These are phyloP conservation scores for Acipenser ruthenus DNA, from an alignment of 2,797 vertebrate species.

Conservation along the genomic window DNA sequence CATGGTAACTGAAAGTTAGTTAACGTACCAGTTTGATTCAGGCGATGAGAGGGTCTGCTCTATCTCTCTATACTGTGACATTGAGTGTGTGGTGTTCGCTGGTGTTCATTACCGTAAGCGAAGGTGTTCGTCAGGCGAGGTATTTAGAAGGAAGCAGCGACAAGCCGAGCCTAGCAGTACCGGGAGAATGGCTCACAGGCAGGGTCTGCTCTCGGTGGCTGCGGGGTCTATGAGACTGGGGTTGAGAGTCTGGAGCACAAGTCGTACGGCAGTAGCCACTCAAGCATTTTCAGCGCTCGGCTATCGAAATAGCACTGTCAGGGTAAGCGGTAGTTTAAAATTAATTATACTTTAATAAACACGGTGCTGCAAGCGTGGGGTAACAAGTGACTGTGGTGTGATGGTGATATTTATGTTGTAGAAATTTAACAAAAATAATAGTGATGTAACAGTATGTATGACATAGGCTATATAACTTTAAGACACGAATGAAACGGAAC, in stretches of 20 bases:
- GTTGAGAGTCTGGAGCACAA: constrained; percentile 27
- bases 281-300: constrained; percentile 3
- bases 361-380: no score
- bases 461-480: no score
- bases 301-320: neutral
- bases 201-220: constrained; percentile 31
- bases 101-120: neutral
- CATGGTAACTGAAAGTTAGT: no score
- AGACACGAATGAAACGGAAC: no score
- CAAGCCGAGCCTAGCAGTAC: neutral
- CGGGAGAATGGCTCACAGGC: constrained; percentile 32
- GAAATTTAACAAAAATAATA: no score
- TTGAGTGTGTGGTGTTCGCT: neutral
- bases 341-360: no score
- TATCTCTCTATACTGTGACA: neutral
- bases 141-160: neutral
- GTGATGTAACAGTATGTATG: no score
- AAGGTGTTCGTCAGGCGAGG: neutral
- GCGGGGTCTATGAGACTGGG: constrained; percentile 31
- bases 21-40: neutral
- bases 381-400: no score
- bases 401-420: no score
- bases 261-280: constrained; percentile 16
- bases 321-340: constrained; percentile 3
- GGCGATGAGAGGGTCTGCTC: neutral